Percentiles rank a stretch among this genome's conserved stretches.
Conservation (phyloP, 1,140 invertebrate genomes). For the Macrosteles quadrilineatus region DNA sequence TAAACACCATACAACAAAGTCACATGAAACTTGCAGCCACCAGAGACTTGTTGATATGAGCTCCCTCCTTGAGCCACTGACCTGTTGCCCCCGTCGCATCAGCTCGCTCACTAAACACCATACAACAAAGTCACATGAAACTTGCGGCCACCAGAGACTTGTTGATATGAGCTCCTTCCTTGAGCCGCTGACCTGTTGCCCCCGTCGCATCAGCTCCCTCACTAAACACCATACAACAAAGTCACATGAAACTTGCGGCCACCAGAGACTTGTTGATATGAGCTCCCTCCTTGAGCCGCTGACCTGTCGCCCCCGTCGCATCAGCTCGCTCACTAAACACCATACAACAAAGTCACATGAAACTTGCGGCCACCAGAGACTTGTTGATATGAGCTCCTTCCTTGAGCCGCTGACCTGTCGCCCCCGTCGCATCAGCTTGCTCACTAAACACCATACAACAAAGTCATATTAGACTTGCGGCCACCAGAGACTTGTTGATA, state of each 20-base stretch:
- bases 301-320: constrained; percentile 82
- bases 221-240: constrained; percentile 57
- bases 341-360: no score
- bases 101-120: constrained; percentile 71
- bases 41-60: constrained; percentile 90
- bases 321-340: constrained; percentile 77
- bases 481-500: no score
- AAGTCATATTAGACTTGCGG: no score
- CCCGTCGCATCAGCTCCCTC: constrained; percentile 85
- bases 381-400: no score
- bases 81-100: constrained; percentile 85
- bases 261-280: constrained; percentile 93
- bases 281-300: constrained; percentile 84
- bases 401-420: no score
- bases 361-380: no score
- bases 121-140: no score
- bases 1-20: constrained; percentile 52
- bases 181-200: constrained; percentile 81
- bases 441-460: no score
- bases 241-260: constrained; percentile 84
- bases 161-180: constrained; percentile 91
- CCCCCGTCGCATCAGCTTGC: no score
- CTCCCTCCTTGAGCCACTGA: constrained; percentile 84
- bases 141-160: constrained; percentile 88
- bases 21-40: constrained; percentile 88